phyloP scores from a whole-genome alignment of 2,888 invertebrate species.

The Pheosia gnoma region DNA sequence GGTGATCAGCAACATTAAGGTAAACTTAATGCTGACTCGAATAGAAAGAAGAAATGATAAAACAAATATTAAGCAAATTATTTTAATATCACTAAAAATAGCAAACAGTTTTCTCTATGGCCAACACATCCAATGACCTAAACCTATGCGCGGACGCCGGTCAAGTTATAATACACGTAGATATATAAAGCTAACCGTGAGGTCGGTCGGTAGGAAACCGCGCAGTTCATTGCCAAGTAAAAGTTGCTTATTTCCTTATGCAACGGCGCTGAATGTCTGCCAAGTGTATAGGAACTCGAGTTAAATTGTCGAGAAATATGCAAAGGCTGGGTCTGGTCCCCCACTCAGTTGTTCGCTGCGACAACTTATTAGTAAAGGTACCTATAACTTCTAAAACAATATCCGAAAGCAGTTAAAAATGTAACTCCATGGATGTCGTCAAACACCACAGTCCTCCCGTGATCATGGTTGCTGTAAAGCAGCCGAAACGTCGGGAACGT shows the following conservation, averaged over 20 bases:
- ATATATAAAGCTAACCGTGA: slow-evolving; percentile 41
- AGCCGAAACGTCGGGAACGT: no score
- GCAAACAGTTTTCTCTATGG: not conserved
- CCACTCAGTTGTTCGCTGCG: not conserved
- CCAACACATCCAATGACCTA: not conserved
- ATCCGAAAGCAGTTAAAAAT: no score
- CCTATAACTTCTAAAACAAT: no score
- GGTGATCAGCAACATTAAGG: no score
- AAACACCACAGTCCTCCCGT: no score
- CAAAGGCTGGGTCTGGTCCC: slow-evolving; percentile 5
- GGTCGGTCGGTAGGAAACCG: slow-evolving; percentile 42
- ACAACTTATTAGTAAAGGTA: no score
- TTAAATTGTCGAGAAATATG: slow-evolving; percentile 16
- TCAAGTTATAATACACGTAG: slow-evolving; percentile 20
- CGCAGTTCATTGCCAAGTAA: slow-evolving; percentile 68
- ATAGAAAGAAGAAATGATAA: no score
- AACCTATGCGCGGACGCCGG: not conserved
- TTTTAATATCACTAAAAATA: no score
- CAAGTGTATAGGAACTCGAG: slow-evolving; percentile 17
- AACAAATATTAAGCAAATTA: no score
- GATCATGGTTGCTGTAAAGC: no score
- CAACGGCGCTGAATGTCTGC: slow-evolving; percentile 18
- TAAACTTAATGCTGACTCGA: no score
- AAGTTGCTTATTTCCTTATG: slow-evolving; percentile 49
- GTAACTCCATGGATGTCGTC: no score